Evolutionary conservation across 2,797 vertebrate genomes (phyloP).

Genomic region (Poliocrania exsul): DNA sequence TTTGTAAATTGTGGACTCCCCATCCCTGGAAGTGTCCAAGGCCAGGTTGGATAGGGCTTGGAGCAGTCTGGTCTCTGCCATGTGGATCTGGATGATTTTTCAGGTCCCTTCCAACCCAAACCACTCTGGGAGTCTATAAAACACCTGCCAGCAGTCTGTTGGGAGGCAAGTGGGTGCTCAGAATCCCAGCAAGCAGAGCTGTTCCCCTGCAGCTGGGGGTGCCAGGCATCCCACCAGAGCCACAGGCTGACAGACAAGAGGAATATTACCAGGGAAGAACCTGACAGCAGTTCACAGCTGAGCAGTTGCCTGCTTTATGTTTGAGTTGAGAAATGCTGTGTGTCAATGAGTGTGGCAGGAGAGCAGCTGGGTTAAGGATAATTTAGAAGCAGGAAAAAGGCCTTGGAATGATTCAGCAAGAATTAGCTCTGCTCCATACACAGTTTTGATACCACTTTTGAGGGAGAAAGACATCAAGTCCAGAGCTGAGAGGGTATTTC

Average conservation of each 20-base stretch:
- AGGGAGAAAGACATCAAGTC: background rate
- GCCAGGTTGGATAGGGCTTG: background rate
- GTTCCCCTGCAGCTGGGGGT: background rate
- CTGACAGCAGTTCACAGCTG: background rate
- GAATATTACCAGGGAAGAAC: background rate
- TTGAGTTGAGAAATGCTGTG: background rate
- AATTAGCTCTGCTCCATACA: background rate
- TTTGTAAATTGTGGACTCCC: background rate
- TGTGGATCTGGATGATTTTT: background rate
- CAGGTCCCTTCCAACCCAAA: background rate
- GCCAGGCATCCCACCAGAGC: rapidly evolving
- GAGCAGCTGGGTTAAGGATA: background rate
- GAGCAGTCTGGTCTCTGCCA: background rate
- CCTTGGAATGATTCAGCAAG: slow-evolving; percentile 18
- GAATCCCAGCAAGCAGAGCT: background rate
- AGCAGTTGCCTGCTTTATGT: background rate
- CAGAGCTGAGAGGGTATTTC: background rate
- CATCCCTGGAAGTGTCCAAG: background rate
- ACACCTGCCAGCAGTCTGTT: background rate
- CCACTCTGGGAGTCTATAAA: background rate
- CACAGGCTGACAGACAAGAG: background rate
- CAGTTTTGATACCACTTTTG: rapidly evolving
- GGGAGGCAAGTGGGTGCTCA: background rate
- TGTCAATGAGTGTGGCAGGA: background rate
- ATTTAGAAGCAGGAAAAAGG: background rate